A percentile compares a stretch with the other conserved stretches of the same genome.
Evolutionary conservation across 2,113 vertebrate genomes (phyloP).

Genomic region (Oryzias javanicus): DNA sequence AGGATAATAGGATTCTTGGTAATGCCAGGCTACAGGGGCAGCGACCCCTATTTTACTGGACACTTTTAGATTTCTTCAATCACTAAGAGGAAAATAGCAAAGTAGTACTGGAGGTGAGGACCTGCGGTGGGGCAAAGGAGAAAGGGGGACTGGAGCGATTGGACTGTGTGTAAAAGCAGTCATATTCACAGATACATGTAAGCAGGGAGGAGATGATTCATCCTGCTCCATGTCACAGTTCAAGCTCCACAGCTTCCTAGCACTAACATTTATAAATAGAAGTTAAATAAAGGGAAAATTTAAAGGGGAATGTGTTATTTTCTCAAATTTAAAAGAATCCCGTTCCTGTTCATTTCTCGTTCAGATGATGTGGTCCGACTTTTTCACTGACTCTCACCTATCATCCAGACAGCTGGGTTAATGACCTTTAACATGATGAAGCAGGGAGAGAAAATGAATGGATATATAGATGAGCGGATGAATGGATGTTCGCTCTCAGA

Average conservation of each 20-base stretch:
- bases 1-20: constrained; percentile 67
- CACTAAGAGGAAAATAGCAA: constrained; percentile 71
- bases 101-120: constrained; percentile 58
- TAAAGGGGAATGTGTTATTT: too few relatives aligned
- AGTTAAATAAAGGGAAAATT: background rate
- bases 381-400: too few relatives aligned
- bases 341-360: too few relatives aligned
- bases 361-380: too few relatives aligned
- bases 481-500: too few relatives aligned
- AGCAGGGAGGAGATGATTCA: constrained; percentile 13
- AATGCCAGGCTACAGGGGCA: constrained; percentile 71
- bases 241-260: background rate
- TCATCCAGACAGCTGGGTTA: too few relatives aligned
- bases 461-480: too few relatives aligned
- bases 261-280: background rate
- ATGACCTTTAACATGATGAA: too few relatives aligned
- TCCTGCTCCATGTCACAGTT: constrained; percentile 3
- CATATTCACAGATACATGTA: constrained; percentile 39
- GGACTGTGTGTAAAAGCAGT: constrained; percentile 32
- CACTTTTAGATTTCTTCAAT: constrained; percentile 70
- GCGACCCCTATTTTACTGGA: constrained; percentile 67
- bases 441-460: too few relatives aligned
- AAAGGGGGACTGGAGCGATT: constrained; percentile 10
- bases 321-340: too few relatives aligned
- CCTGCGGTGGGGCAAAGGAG: constrained; percentile 25